phyloP scores from a whole-genome alignment of 2,113 vertebrate genomes.

The Cricetomys ansorgei region DNA sequence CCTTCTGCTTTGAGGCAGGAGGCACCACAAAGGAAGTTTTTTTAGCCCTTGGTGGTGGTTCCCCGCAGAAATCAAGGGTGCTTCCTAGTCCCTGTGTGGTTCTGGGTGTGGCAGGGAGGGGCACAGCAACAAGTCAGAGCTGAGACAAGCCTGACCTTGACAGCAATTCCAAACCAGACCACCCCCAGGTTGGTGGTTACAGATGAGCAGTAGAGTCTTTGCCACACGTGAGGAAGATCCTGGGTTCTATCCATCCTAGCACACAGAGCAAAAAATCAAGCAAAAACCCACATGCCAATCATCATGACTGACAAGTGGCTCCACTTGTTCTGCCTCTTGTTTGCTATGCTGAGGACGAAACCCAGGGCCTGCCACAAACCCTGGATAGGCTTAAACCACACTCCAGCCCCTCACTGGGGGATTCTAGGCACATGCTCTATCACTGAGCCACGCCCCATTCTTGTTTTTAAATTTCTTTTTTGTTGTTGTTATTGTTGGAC shows the following conservation, averaged over 20 bases:
- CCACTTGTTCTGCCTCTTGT: background rate
- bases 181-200: no score
- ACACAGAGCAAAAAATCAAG: background rate
- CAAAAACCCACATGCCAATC: background rate
- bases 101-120: background rate
- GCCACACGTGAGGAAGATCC: background rate
- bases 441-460: background rate
- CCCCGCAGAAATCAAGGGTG: fast-evolving
- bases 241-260: background rate
- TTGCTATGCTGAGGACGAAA: background rate
- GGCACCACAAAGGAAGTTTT: background rate
- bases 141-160: background rate
- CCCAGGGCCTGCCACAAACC: background rate
- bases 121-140: background rate
- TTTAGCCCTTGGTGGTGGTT: background rate
- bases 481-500: background rate
- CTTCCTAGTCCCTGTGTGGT: background rate
- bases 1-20: background rate
- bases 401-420: background rate
- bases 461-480: background rate
- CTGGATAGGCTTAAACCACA: no score
- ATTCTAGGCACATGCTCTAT: background rate
- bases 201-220: background rate
- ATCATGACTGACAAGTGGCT: background rate
- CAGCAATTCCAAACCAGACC: background rate